Evolutionary conservation across 1,140 invertebrate genomes (phyloP).

Genomic region (Sesamia nonagrioides): DNA sequence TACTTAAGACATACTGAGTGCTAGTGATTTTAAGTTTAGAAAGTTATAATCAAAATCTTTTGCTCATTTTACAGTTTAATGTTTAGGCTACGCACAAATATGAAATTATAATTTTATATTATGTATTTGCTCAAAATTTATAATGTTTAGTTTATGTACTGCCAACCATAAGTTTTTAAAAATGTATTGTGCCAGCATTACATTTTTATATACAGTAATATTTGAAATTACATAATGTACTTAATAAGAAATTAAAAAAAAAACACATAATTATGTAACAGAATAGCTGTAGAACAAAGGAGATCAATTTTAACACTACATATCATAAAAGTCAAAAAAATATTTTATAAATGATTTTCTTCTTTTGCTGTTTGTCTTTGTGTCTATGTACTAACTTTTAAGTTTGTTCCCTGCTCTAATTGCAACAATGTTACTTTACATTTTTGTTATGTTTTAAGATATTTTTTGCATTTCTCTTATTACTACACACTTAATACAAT

Average conservation of each 20-base stretch:
- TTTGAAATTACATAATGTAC: constrained; percentile 19
- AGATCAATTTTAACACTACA: constrained; percentile 4
- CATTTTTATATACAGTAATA: background rate
- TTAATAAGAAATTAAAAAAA: constrained; percentile 14
- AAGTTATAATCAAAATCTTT: background rate
- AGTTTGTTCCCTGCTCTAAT: background rate
- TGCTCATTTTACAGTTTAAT: constrained; percentile 9
- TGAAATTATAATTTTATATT: constrained; percentile 8
- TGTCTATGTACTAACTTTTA: background rate
- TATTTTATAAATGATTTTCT: background rate
- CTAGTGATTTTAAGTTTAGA: background rate
- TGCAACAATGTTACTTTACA: constrained; percentile 17
- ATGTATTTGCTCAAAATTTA: constrained; percentile 7
- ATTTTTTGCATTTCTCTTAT: constrained; percentile 3
- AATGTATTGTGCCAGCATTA: background rate
- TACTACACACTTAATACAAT: no score
- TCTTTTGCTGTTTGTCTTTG: background rate
- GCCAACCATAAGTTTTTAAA: constrained; percentile 6
- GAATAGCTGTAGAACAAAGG: constrained; percentile 5
- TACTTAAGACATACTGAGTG: background rate
- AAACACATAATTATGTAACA: constrained; percentile 1
- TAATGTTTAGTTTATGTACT: background rate
- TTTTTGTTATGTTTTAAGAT: constrained; percentile 26
- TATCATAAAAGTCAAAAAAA: background rate
- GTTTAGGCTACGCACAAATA: background rate